Evolutionary conservation across 2,888 invertebrate genomes (phyloP).

Genomic region (Homarus gammarus): DNA sequence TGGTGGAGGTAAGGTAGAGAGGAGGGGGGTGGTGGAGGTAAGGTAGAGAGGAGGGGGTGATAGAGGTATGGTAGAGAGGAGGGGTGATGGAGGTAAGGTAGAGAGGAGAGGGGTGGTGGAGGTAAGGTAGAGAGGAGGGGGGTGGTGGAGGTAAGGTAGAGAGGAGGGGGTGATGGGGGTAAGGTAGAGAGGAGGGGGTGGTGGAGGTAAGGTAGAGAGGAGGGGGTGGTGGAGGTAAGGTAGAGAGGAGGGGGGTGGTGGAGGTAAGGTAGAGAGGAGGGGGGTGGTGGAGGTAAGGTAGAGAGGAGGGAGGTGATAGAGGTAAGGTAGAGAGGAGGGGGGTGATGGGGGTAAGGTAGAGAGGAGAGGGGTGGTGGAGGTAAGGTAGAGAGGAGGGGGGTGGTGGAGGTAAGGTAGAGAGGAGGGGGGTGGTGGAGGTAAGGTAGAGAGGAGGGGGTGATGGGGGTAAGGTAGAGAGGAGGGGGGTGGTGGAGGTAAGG

Average conservation of each 20-base stretch:
- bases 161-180: neutral
- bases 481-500: neutral
- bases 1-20: too few species aligned
- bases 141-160: neutral
- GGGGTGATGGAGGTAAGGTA: neutral
- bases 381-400: too few species aligned
- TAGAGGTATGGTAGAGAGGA: neutral
- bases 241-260: neutral
- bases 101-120: neutral
- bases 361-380: too few species aligned
- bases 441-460: neutral
- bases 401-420: too few species aligned
- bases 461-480: neutral
- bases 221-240: neutral
- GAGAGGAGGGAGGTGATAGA: too few species aligned
- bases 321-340: too few species aligned
- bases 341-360: too few species aligned
- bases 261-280: too few species aligned
- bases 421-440: neutral
- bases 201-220: neutral
- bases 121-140: neutral
- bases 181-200: neutral
- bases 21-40: neutral
- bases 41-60: neutral
- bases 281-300: too few species aligned